Conservation (phyloP, 2,113 vertebrate species). For the Bambusicola thoracicus region DNA sequence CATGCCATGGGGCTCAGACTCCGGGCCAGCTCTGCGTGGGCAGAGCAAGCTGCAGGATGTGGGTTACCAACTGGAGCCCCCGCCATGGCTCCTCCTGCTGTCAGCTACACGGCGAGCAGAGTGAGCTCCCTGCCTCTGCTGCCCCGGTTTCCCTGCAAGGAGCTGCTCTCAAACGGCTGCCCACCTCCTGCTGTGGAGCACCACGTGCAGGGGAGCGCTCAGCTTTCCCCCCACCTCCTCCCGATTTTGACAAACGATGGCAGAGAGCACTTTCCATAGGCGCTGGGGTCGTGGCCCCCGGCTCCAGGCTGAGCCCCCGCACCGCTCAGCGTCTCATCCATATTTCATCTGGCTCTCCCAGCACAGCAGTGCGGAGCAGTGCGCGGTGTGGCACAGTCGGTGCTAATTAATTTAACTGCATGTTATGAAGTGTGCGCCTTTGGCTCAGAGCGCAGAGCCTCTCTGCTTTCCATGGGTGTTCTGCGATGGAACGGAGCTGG, state of each 20-base stretch:
- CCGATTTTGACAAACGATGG: fast-evolving
- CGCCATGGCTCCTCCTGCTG: background rate
- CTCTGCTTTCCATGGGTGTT: background rate
- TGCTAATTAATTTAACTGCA: background rate
- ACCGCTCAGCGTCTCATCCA: fast-evolving
- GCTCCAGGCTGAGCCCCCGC: background rate
- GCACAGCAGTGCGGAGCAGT: background rate
- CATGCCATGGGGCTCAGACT: background rate
- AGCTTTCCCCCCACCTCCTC: fast-evolving
- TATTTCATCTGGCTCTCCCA: background rate
- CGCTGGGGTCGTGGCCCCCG: fast-evolving
- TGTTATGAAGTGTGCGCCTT: background rate
- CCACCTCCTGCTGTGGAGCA: background rate
- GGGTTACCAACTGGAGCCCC: background rate
- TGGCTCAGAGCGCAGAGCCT: background rate
- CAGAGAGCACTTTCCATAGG: background rate
- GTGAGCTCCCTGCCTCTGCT: background rate
- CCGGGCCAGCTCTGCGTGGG: background rate
- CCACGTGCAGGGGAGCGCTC: fast-evolving
- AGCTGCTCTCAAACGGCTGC: background rate
- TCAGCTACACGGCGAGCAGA: background rate
- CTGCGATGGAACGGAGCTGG: fast-evolving
- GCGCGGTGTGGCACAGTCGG: fast-evolving
- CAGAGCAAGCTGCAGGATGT: background rate
- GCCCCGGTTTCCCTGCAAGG: background rate